Evolutionary conservation across 2,888 invertebrate species (phyloP), one percentile per base, ranked within the genome.

Genomic region (Gryllus longicercus): DNA sequence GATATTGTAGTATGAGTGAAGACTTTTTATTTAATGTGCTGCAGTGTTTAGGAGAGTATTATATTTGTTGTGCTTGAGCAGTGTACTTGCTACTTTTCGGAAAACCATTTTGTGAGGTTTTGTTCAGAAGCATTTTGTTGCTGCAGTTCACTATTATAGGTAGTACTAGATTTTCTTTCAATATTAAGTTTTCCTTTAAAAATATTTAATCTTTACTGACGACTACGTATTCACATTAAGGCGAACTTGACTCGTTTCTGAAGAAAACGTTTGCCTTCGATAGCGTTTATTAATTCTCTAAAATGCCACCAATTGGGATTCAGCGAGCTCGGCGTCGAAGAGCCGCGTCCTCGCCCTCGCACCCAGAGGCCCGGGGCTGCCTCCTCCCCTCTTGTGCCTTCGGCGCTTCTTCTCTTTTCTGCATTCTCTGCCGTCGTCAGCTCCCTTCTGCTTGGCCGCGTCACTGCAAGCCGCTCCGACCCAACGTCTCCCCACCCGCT

Each of bases 211-310:
- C 8, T 38, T 38, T 38, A 38, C 38, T 38, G 8, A 38, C 38
- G 38, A 38, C 38, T 38, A 38, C 38, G 38, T 38, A 38, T 38
- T 38, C 8, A 38, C 8, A 38, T 38, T 8, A 38, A 38, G 38
- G 38, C 8, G 8, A 38, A 38, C 38, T 8, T 38, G 1, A 63
- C 63, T 63, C 16, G n/a, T 63, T 4, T 18, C 63, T 8, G 63
- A 63, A n/a, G 63, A 63, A 63, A 63, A 63, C 63, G 63, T 63
- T 63, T 63, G 63, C 63, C 63, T 63, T 63, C 63, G 38, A 63
- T 63, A 63, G n/a, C 63, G 14, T n/a, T n/a, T n/a, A 63, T 63
- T 63, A 63, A 18, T 63, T 63, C 63, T n/a, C n/a, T 14, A 63
- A 63, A 63, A 63, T 63, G 63, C 63, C n/a, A n/a, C 63, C 16